A percentile compares a stretch with the other conserved stretches of the same genome.
Conservation (phyloP, 2,113 vertebrate species). For the Epinephelus cyanopodus region DNA sequence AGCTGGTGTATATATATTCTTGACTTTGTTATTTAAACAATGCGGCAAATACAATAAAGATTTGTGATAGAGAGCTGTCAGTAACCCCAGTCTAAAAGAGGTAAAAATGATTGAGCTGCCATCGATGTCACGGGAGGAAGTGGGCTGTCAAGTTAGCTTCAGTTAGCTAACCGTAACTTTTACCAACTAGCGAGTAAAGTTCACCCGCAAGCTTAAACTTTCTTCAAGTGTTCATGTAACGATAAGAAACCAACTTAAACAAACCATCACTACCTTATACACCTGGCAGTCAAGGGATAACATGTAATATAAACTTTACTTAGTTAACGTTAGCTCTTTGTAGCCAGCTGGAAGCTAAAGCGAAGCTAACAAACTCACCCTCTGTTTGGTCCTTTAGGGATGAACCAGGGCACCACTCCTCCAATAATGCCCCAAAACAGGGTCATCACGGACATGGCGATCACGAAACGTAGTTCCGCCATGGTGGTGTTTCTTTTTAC, state of each 20-base stretch:
- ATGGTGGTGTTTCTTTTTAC: constrained; percentile 66
- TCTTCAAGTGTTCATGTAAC: not conserved
- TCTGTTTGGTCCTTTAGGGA: constrained; percentile 95
- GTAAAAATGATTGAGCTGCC: accelerated
- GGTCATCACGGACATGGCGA: constrained; percentile 91
- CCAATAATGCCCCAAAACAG: constrained; percentile 93
- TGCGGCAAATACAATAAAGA: not conserved
- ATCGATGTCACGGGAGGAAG: not conserved
- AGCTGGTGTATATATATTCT: not conserved
- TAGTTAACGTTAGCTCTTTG: not conserved
- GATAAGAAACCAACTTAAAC: not conserved
- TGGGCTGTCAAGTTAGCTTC: constrained; percentile 23
- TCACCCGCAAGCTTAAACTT: not conserved
- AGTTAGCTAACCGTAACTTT: constrained; percentile 35
- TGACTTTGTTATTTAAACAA: not conserved
- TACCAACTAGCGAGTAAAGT: not conserved
- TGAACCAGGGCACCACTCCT: constrained; percentile 90
- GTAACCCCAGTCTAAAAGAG: not conserved
- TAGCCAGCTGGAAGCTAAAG: constrained; percentile 36
- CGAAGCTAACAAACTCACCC: constrained; percentile 88
- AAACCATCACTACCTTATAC: not conserved
- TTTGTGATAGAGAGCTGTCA: not conserved
- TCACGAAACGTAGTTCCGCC: constrained; percentile 86
- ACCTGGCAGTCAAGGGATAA: not conserved
- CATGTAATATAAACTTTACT: not conserved